A percentile compares a stretch with the other conserved stretches of the same genome.
Evolutionary conservation across 2,113 vertebrate genomes (phyloP).

Genomic region (Grantiella picta): DNA sequence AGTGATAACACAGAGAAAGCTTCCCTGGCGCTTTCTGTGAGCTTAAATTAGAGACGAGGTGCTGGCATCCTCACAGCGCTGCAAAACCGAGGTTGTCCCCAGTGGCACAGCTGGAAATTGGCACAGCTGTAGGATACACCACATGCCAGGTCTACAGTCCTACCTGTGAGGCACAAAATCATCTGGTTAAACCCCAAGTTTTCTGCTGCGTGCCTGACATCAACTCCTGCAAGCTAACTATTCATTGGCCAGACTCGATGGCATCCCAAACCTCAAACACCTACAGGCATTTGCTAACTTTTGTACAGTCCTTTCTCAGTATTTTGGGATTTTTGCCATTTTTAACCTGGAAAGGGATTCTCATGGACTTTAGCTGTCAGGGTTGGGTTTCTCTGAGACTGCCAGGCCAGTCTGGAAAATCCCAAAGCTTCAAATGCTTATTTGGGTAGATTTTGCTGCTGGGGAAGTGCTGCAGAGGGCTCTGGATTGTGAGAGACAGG

Average conservation of each 20-base stretch:
- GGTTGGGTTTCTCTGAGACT: not conserved
- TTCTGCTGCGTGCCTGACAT: not conserved
- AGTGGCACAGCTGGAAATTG: not conserved
- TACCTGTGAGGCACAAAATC: not conserved
- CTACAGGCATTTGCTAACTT: not conserved
- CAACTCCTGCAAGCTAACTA: not conserved
- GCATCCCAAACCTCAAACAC: not conserved
- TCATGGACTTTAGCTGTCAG: not conserved
- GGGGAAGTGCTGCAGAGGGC: not conserved
- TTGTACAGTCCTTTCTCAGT: not conserved
- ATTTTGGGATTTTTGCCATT: not conserved
- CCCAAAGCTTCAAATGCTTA: not conserved
- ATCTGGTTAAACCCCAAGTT: not conserved
- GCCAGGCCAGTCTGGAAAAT: not conserved
- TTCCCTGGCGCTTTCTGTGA: not conserved
- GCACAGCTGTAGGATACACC: not conserved
- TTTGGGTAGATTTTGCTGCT: not conserved
- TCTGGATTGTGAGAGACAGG: not conserved
- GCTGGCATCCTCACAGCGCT: not conserved
- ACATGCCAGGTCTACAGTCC: not conserved
- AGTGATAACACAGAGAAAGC: not conserved
- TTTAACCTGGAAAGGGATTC: not conserved
- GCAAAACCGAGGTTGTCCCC: not conserved
- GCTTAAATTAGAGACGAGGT: slow-evolving; percentile 30
- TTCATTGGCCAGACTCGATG: fast-evolving